These are phyloP conservation scores for Xenentodon cancila DNA, from an alignment of 2,797 vertebrate genomes.

Conservation along the genomic window DNA sequence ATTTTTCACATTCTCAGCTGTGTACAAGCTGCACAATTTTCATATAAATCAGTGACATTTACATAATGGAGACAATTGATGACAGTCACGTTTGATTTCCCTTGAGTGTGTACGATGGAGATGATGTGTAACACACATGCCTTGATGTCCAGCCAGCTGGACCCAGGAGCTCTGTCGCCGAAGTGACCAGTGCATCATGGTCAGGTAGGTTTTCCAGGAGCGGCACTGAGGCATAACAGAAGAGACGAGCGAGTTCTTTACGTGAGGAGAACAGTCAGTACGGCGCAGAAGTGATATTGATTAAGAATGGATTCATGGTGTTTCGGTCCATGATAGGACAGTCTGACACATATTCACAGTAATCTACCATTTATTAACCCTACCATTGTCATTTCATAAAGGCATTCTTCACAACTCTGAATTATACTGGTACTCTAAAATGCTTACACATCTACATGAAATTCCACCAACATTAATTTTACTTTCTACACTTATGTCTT, in stretches of 20 bases:
- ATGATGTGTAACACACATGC: constrained; percentile 61
- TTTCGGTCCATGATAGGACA: no score
- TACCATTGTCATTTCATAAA: no score
- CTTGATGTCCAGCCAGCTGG: constrained; percentile 90
- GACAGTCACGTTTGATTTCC: neutral
- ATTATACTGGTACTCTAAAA: no score
- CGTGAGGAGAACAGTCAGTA: neutral
- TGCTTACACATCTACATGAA: no score
- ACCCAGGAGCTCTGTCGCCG: constrained; percentile 87
- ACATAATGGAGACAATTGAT: neutral
- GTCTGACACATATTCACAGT: no score
- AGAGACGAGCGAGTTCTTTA: constrained; percentile 4
- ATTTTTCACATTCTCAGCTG: neutral
- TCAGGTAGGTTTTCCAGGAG: constrained; percentile 88
- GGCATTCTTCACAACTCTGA: no score
- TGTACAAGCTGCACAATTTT: neutral
- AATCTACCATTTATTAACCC: no score
- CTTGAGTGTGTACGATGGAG: neutral
- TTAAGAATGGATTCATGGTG: no score
- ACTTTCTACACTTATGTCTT: no score
- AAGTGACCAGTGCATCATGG: constrained; percentile 88
- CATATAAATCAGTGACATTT: neutral
- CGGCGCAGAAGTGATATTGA: no score
- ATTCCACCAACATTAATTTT: no score
- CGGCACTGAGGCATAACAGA: constrained; percentile 72